Conservation (phyloP, 2,888 invertebrate genomes). For the Papilio elwesi region DNA sequence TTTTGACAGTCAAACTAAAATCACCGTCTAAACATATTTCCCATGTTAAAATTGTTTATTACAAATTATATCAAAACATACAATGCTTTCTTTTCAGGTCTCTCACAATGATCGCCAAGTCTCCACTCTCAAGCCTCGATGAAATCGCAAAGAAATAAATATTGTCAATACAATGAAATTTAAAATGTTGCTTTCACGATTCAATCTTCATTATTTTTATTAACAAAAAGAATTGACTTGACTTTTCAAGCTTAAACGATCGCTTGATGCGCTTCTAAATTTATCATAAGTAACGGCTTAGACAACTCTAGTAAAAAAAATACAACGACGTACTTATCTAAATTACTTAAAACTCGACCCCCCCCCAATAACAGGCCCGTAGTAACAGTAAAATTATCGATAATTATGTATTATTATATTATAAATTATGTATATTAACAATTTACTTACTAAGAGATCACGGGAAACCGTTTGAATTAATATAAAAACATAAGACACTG, state of each 20-base stretch:
- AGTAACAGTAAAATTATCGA: no score
- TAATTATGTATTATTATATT: no score
- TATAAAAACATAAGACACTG: no score
- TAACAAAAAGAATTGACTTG: not conserved
- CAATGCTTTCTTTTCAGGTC: slow-evolving; percentile 67
- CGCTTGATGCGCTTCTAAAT: slow-evolving; percentile 35
- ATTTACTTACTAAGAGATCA: no score
- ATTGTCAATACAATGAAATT: not conserved
- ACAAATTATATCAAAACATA: not conserved
- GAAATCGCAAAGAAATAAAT: slow-evolving; percentile 67
- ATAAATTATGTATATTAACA: no score
- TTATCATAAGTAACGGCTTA: not conserved
- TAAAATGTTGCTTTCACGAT: not conserved
- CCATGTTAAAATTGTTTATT: not conserved
- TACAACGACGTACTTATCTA: no score
- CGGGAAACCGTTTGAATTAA: no score
- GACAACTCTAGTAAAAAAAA: no score
- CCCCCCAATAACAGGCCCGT: no score
- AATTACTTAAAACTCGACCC: no score
- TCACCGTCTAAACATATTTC: slow-evolving; percentile 1
- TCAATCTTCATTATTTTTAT: not conserved
- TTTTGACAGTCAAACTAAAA: not conserved
- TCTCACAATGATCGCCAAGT: slow-evolving; percentile 74
- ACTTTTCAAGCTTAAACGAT: slow-evolving; percentile 37
- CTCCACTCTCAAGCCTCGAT: slow-evolving; percentile 72